phyloP scores from a whole-genome alignment of 2,888 invertebrate species.

The Agelastica alni region DNA sequence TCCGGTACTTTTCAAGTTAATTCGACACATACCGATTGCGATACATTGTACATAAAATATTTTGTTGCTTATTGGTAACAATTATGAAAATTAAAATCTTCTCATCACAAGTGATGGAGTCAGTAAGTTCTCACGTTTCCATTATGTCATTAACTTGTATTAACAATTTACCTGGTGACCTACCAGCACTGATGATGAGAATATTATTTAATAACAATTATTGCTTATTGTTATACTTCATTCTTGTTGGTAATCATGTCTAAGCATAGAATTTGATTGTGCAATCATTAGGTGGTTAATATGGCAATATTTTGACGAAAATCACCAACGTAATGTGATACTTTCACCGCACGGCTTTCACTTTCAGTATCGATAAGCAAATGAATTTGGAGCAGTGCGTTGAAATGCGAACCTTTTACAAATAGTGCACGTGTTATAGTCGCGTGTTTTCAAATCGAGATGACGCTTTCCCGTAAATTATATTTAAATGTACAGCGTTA shows the following conservation, averaged over 20 bases:
- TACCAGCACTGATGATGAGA: constrained; percentile 24
- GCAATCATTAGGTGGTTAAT: constrained; percentile 20
- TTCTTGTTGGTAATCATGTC: constrained; percentile 8
- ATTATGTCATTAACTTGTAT: constrained; percentile 9
- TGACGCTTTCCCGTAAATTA: constrained; percentile 1
- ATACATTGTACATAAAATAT: no score
- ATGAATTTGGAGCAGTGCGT: constrained; percentile 25
- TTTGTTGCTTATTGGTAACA: no score
- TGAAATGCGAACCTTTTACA: constrained; percentile 22
- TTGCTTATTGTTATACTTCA: constrained; percentile 16
- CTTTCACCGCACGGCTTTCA: constrained; percentile 29
- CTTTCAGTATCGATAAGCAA: constrained; percentile 27
- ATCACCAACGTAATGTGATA: constrained; percentile 25
- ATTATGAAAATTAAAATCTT: constrained; percentile 16
- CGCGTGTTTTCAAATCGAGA: constrained; percentile 13
- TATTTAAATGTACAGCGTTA: neutral
- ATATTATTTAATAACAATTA: constrained; percentile 28
- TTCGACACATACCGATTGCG: no score
- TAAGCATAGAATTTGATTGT: constrained; percentile 12
- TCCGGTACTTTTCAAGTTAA: no score
- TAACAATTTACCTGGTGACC: constrained; percentile 15
- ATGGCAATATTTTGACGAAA: constrained; percentile 30
- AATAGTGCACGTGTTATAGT: constrained; percentile 20
- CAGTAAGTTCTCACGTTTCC: constrained; percentile 9
- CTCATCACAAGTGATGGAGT: constrained; percentile 11